Base-by-base conservation (phyloP, 64 coral and sea anemone genomes). In the Stichodactyla mertensii region DNA sequence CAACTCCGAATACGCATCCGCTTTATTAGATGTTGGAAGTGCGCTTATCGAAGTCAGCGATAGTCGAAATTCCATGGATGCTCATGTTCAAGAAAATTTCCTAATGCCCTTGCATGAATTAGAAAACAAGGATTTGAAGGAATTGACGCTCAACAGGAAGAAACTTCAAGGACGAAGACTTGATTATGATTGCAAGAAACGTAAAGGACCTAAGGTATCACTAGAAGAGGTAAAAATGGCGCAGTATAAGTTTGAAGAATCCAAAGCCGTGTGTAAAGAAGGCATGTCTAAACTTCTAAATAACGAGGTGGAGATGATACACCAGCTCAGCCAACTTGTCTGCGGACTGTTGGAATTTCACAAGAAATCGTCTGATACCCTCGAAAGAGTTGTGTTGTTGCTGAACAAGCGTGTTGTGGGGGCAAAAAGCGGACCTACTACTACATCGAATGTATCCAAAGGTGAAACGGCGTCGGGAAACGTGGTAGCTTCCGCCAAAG, bases 181-280 rank as follows among this genome's bases (percentile, higher is more conserved):
- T 59, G 94, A 96, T n/a, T 96, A 71, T 80, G 94, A 96, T 62
- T 96, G 94, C 36, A 96, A 96, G 86, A 96, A 90, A 80, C 85
- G 94, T 51, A 96, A 96, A 57, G 89, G 89, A 16, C 77, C 77
- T 69, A 92, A 93, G 78, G 87, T 89, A 54, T 86, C 91, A 12
- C 79, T 96, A 6, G 94, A 96, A 60, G 91, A 96, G 71, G 91
- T 93, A 0, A 96, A 93, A 88, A 92, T 93, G 82, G 94, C 94
- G 0, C 91, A 96, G 53, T 96, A 89, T 27, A 96, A 96, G 69
- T 96, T 96, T 82, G 94, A 96, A 88, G 94, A 96, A 87, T 96
- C 94, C 0, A 96, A 92, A 51, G 62, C 52, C 20, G 64, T 90
- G 77, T 96, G 94, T 67, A 71, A 96, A 58, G 74, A 90, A 83